Conservation (phyloP, 2,113 vertebrate genomes). For the Etheostoma spectabile region DNA sequence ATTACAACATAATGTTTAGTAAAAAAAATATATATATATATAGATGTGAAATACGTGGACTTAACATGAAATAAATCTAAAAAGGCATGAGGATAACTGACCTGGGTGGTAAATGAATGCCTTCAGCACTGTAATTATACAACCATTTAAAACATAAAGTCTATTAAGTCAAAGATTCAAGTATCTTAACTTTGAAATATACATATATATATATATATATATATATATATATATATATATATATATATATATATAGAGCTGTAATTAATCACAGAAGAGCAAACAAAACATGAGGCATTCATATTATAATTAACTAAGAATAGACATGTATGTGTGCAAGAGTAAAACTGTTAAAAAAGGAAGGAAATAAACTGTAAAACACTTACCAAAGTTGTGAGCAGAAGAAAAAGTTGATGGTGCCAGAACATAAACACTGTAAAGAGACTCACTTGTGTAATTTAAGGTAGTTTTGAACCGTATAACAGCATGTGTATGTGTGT, state of each 20-base stretch:
- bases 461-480: background rate
- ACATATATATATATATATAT: background rate
- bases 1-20: background rate
- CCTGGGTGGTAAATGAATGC: background rate
- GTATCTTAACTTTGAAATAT: background rate
- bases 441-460: constrained; percentile 6
- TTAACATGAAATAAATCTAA: background rate
- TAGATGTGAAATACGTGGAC: background rate
- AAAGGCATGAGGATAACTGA: background rate
- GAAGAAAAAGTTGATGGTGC: background rate
- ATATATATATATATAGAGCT: background rate
- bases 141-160: background rate
- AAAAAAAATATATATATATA: background rate
- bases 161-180: background rate
- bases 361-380: background rate
- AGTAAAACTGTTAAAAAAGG: background rate
- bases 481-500: background rate
- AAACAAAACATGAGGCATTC: background rate
- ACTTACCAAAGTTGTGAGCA: constrained; percentile 45
- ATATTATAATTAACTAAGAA: background rate
- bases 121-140: background rate
- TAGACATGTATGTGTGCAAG: background rate
- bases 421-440: background rate
- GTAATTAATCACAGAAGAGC: background rate
- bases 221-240: background rate